These are phyloP conservation scores for Drosophila varians DNA, from an alignment of 1,140 invertebrate species.

Conservation along the genomic window DNA sequence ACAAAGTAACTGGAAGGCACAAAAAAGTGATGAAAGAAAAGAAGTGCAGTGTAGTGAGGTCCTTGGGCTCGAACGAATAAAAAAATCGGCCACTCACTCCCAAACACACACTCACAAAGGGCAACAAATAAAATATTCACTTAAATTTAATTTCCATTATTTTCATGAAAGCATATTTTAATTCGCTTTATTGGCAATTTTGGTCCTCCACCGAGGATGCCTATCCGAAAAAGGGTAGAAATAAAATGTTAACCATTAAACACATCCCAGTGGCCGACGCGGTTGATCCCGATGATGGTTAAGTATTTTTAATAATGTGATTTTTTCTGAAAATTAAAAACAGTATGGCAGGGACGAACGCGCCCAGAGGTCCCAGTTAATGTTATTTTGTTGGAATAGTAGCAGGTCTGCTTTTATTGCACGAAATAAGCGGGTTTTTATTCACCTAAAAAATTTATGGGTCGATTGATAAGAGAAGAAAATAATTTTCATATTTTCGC, in stretches of 20 bases:
- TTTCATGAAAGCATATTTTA: slow-evolving; percentile 76
- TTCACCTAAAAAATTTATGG: slow-evolving; percentile 2
- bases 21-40: slow-evolving; percentile 21
- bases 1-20: slow-evolving; percentile 31
- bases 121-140: slow-evolving; percentile 42
- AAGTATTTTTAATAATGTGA: slow-evolving; percentile 47
- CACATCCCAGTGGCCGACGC: background rate
- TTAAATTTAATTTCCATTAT: slow-evolving; percentile 76
- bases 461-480: background rate
- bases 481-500: background rate
- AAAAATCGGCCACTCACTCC: slow-evolving; percentile 47
- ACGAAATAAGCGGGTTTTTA: background rate
- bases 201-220: slow-evolving; percentile 28
- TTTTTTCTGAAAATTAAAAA: slow-evolving; percentile 6
- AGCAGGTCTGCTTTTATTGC: background rate
- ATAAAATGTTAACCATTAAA: slow-evolving; percentile 19
- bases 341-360: background rate
- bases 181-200: slow-evolving; percentile 74
- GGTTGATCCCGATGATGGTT: background rate
- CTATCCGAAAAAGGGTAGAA: slow-evolving; percentile 21
- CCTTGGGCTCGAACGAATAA: slow-evolving; percentile 22
- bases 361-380: background rate
- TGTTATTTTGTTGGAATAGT: slow-evolving; percentile 17
- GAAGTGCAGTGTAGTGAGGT: slow-evolving; percentile 9
- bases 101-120: slow-evolving; percentile 15